These are phyloP conservation scores for Bellardia bayeri DNA, from an alignment of 2,888 invertebrate genomes.

Conservation along the genomic window DNA sequence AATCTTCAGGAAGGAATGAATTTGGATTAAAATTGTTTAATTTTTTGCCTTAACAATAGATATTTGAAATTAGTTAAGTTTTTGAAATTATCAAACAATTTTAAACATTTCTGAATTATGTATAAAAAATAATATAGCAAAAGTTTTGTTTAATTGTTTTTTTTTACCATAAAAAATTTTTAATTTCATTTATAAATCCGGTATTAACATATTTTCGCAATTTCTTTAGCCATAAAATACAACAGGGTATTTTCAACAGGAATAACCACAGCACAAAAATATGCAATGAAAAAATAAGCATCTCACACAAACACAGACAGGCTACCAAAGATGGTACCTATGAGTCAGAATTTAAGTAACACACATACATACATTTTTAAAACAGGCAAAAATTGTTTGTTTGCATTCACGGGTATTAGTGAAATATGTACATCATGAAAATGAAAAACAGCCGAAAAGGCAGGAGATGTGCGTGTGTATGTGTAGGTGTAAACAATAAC, in stretches of 20 bases:
- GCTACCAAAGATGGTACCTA: neutral
- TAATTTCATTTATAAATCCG: neutral
- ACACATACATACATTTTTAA: neutral
- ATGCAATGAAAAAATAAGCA: conserved; percentile 24
- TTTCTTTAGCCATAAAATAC: neutral
- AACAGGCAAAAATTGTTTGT: neutral
- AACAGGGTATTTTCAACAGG: neutral
- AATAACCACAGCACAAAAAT: conserved; percentile 43
- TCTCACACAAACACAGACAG: neutral
- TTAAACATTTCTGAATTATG: no score
- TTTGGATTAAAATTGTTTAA: no score
- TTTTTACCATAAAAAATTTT: conserved; percentile 7
- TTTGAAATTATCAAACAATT: no score
- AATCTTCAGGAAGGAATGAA: no score
- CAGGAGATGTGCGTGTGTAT: no score
- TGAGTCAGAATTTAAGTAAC: conserved; percentile 27
- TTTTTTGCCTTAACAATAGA: no score
- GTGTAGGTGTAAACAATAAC: conserved; percentile 19
- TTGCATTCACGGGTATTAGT: neutral
- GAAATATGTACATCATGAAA: conserved; percentile 9
- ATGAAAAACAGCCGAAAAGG: neutral
- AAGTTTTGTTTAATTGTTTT: neutral
- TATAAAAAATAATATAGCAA: neutral
- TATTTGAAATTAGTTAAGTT: no score
- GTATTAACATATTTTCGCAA: neutral